phyloP scores from a whole-genome alignment of 1,140 invertebrate species.

The Sycophaga agraensis region DNA sequence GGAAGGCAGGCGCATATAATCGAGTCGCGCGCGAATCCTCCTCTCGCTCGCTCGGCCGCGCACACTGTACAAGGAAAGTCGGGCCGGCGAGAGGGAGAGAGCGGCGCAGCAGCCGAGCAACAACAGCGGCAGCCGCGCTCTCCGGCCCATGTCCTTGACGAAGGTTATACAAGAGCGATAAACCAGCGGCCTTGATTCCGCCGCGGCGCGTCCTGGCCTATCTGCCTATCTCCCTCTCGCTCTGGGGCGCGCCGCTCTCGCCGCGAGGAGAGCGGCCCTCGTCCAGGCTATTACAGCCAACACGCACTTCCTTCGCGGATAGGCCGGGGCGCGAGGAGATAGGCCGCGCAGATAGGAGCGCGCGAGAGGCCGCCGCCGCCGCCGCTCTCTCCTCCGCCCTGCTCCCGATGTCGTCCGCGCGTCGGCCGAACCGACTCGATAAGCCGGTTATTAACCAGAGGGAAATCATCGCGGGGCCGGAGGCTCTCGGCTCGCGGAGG shows the following conservation, averaged over 20 bases:
- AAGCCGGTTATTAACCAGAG: constrained; percentile 32
- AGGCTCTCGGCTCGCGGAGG: too few relatives aligned
- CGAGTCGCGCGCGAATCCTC: constrained; percentile 17
- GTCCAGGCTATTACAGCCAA: constrained; percentile 27
- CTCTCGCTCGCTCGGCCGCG: background rate
- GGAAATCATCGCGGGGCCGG: constrained; percentile 15
- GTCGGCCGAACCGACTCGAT: constrained; percentile 23
- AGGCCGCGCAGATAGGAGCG: constrained; percentile 1
- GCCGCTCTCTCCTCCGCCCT: background rate
- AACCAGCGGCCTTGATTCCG: constrained; percentile 32
- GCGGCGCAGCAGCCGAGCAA: constrained; percentile 18
- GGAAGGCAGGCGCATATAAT: constrained; percentile 26
- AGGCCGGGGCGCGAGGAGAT: too few relatives aligned
- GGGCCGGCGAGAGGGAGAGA: constrained; percentile 29
- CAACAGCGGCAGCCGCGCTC: constrained; percentile 4
- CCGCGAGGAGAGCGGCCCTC: background rate
- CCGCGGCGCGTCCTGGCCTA: constrained; percentile 1
- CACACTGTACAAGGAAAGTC: background rate
- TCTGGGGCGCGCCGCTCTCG: background rate
- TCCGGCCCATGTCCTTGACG: constrained; percentile 30
- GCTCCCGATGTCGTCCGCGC: background rate
- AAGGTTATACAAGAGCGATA: constrained; percentile 29
- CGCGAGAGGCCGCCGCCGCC: too few relatives aligned
- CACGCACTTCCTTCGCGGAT: constrained; percentile 29
- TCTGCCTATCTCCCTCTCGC: constrained; percentile 2